Percentiles rank a stretch among this genome's conserved stretches.
These are phyloP conservation scores for Eulacestoma nigropectus DNA, from an alignment of 2,113 vertebrate genomes.

Conservation along the genomic window DNA sequence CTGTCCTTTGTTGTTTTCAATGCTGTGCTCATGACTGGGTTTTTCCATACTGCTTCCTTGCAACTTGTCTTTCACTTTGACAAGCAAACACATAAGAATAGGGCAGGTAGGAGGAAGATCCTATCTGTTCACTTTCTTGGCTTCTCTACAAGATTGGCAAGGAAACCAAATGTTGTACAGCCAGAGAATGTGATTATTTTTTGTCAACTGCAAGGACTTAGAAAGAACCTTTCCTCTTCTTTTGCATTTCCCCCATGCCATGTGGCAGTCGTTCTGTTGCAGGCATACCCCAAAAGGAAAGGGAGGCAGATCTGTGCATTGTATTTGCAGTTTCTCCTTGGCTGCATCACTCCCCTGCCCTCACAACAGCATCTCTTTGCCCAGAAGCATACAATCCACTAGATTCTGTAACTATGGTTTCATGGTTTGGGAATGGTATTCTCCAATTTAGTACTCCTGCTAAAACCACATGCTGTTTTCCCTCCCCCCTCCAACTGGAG, in stretches of 20 bases:
- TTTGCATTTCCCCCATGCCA: accelerated
- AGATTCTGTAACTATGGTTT: background rate
- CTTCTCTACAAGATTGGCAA: background rate
- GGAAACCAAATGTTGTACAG: background rate
- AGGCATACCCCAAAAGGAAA: background rate
- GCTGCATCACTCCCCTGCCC: background rate
- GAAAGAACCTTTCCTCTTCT: background rate
- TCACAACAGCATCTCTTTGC: background rate
- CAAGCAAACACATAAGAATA: background rate
- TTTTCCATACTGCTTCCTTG: background rate
- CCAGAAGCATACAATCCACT: background rate
- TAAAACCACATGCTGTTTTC: background rate
- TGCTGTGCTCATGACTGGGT: accelerated
- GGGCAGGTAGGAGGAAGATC: background rate
- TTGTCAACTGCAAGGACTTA: background rate
- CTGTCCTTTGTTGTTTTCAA: background rate
- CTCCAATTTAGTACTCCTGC: background rate
- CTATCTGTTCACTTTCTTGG: background rate
- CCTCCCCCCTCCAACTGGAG: background rate
- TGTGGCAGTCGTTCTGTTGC: accelerated
- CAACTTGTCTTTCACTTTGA: background rate
- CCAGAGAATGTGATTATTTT: background rate
- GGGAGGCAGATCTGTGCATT: accelerated
- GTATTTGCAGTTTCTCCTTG: background rate
- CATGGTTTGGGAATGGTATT: background rate